Evolutionary conservation across 2,888 invertebrate species (phyloP).

Genomic region (Sarcophaga carnaria): DNA sequence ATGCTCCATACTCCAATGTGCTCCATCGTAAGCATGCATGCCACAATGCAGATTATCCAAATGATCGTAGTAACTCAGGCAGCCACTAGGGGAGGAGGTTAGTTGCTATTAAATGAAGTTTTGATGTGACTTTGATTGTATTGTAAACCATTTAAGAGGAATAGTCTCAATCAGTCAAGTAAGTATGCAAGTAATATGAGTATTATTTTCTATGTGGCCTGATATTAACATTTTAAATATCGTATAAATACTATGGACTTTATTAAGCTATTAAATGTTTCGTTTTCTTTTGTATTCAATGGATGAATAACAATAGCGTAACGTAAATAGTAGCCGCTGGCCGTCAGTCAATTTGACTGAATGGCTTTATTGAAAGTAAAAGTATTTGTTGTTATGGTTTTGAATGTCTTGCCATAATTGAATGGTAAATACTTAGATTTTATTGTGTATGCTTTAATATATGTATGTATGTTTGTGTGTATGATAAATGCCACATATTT

Average conservation of each 20-base stretch:
- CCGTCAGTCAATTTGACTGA: neutral
- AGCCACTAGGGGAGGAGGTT: neutral
- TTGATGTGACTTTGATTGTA: slow-evolving; percentile 1
- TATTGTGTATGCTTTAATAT: too few species aligned
- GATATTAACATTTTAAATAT: slow-evolving; percentile 24
- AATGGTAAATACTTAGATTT: neutral
- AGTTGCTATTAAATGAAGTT: neutral
- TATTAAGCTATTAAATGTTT: slow-evolving; percentile 29
- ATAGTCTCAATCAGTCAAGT: neutral
- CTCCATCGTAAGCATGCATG: too few species aligned
- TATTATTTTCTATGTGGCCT: neutral
- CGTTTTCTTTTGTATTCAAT: neutral
- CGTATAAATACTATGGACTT: slow-evolving; percentile 13
- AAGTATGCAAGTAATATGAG: neutral
- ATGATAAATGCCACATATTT: neutral
- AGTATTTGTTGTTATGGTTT: slow-evolving; percentile 9
- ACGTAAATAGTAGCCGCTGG: neutral
- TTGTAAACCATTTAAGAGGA: slow-evolving; percentile 6
- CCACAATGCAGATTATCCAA: neutral
- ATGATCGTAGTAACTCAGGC: neutral
- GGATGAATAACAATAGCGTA: slow-evolving; percentile 22
- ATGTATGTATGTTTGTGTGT: too few species aligned
- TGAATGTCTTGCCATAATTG: neutral
- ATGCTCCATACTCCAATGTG: too few species aligned
- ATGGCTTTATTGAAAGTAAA: slow-evolving; percentile 18